These are phyloP conservation scores for Gymnoscopelus microlampas DNA, from an alignment of 2,797 vertebrate species.

Conservation along the genomic window DNA sequence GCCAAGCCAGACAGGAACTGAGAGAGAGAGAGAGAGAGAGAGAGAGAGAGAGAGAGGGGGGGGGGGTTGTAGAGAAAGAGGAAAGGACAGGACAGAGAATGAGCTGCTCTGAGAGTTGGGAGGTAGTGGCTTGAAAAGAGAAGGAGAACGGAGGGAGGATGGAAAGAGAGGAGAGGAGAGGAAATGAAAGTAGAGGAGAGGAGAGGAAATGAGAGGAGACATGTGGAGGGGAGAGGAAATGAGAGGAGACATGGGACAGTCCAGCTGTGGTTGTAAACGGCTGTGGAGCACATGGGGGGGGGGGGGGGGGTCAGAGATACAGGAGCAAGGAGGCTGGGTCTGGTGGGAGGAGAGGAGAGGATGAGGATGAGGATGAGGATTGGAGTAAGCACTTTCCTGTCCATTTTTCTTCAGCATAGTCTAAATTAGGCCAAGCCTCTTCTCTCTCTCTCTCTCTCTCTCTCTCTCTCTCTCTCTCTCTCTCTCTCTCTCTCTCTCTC, in stretches of 20 bases:
- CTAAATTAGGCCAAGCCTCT: constrained; percentile 69
- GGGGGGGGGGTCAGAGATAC: constrained; percentile 20
- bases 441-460: constrained; percentile 28
- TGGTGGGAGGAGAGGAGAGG: constrained; percentile 33
- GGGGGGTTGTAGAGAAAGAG: constrained; percentile 13
- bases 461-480: constrained; percentile 15
- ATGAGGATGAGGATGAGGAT: not conserved
- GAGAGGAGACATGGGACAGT: not conserved
- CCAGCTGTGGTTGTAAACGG: not conserved
- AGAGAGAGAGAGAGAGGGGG: constrained; percentile 13
- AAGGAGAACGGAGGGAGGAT: not conserved
- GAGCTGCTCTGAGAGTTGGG: not conserved
- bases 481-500: constrained; percentile 23
- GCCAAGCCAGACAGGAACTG: constrained; percentile 31
- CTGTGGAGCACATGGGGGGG: not conserved
- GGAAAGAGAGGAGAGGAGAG: constrained; percentile 18
- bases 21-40: not conserved
- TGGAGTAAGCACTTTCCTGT: constrained; percentile 78
- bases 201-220: not conserved
- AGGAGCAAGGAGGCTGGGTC: not conserved
- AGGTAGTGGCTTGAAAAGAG: too few relatives aligned
- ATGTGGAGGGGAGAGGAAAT: not conserved
- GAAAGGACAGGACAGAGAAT: constrained; percentile 11
- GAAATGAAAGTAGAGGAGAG: not conserved
- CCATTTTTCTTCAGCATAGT: constrained; percentile 76